phyloP scores from a whole-genome alignment of 2,797 vertebrate genomes.

The Graptemys geographica region DNA sequence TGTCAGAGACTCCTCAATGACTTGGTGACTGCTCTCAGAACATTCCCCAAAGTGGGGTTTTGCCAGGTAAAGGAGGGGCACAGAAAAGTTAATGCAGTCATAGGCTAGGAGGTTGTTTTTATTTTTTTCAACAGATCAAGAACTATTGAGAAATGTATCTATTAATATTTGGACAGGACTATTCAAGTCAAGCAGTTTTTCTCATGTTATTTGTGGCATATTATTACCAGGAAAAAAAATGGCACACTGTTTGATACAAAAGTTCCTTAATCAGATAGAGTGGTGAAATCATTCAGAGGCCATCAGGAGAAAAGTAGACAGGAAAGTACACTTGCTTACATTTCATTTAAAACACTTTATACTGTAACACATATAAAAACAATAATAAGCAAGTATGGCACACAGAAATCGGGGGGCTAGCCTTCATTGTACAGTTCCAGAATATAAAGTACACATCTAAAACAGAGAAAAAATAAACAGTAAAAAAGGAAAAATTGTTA shows the following conservation, averaged over 20 bases:
- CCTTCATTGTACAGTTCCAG: background rate
- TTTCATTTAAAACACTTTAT: background rate
- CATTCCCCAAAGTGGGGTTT: background rate
- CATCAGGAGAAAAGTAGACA: background rate
- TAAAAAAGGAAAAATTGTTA: background rate
- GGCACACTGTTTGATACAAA: background rate
- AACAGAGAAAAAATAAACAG: background rate
- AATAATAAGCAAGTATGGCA: background rate
- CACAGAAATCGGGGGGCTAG: background rate
- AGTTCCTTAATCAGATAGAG: background rate
- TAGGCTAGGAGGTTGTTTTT: background rate
- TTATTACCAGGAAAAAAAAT: background rate
- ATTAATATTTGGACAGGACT: background rate
- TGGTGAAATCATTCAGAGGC: background rate
- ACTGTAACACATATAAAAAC: background rate
- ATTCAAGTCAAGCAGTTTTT: background rate
- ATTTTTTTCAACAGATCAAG: background rate
- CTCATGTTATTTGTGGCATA: background rate
- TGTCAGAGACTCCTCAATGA: background rate
- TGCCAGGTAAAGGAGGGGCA: background rate
- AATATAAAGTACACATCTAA: background rate
- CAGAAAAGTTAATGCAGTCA: fast-evolving
- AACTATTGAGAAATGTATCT: background rate
- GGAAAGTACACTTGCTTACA: background rate
- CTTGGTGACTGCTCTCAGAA: background rate